A percentile compares a stretch with the other conserved stretches of the same genome.
These are phyloP conservation scores for Cossypha polioptera DNA, from an alignment of 2,797 vertebrate species.

Conservation along the genomic window DNA sequence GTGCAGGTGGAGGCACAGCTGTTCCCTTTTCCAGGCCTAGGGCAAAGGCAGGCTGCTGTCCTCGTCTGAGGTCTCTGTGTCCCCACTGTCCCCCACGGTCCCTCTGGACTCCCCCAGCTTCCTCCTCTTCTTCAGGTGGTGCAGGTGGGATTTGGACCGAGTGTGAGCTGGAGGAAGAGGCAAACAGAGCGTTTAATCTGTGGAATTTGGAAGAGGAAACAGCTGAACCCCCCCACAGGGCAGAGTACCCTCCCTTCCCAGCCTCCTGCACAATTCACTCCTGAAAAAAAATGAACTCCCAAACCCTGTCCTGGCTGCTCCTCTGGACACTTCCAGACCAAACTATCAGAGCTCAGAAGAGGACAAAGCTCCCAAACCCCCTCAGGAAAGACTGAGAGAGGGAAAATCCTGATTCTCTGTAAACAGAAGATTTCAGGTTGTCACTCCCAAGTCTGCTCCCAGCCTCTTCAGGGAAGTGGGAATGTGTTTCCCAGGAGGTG, in stretches of 20 bases:
- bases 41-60: not conserved
- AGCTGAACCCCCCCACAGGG: fast-evolving
- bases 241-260: not conserved
- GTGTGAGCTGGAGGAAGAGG: conserved; percentile 82
- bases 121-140: conserved; percentile 85
- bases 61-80: not conserved
- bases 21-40: not conserved
- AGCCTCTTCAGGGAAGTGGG: not conserved
- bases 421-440: not conserved
- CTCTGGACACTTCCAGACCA: not conserved
- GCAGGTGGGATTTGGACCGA: conserved; percentile 89
- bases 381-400: not conserved
- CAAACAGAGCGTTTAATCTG: not conserved
- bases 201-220: not conserved
- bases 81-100: not conserved
- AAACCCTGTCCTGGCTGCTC: not conserved
- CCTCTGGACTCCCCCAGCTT: conserved; percentile 53
- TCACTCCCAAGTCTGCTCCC: not conserved
- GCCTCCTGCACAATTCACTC: not conserved
- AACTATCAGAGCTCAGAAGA: not conserved
- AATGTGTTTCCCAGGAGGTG: not conserved
- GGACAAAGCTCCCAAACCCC: not conserved
- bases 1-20: not conserved
- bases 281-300: fast-evolving
- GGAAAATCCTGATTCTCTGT: not conserved